A percentile compares a stretch with the other conserved stretches of the same genome.
phyloP scores from a whole-genome alignment of 1,140 invertebrate genomes.

The Camponotus vicinus region DNA sequence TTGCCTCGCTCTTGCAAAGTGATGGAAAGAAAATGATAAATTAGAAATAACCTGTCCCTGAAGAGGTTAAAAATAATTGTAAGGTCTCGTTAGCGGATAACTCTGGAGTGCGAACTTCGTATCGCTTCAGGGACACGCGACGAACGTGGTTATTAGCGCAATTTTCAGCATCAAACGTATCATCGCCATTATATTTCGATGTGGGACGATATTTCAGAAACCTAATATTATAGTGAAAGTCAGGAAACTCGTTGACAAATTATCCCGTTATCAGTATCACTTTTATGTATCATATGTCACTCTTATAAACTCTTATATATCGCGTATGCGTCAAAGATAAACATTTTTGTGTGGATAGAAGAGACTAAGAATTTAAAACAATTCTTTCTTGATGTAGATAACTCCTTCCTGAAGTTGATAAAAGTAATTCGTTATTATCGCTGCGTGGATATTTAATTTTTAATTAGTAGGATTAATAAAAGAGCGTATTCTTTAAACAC shows the following conservation, averaged over 20 bases:
- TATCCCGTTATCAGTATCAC: neutral
- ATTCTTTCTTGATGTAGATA: constrained; percentile 31
- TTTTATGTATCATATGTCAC: too few relatives aligned
- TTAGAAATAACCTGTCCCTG: constrained; percentile 56
- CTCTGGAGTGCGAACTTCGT: constrained; percentile 43
- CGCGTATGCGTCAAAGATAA: constrained; percentile 7
- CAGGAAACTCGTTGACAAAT: neutral
- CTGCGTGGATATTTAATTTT: neutral
- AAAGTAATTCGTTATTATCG: constrained; percentile 47
- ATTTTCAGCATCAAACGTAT: constrained; percentile 5
- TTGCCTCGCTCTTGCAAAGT: neutral
- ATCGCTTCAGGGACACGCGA: constrained; percentile 37
- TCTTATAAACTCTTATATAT: neutral
- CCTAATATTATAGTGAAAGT: constrained; percentile 6
- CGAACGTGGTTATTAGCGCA: constrained; percentile 10
- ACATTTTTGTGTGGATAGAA: constrained; percentile 9
- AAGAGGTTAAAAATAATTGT: constrained; percentile 56
- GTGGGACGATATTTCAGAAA: neutral
- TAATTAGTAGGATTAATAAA: neutral
- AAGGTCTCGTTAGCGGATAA: constrained; percentile 43
- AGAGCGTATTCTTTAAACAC: neutral
- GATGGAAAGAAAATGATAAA: constrained; percentile 46
- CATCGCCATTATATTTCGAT: neutral
- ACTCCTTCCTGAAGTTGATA: constrained; percentile 25
- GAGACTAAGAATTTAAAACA: constrained; percentile 24